phyloP scores from a whole-genome alignment of 2,888 invertebrate genomes.

The Nemotelus nigrinus region DNA sequence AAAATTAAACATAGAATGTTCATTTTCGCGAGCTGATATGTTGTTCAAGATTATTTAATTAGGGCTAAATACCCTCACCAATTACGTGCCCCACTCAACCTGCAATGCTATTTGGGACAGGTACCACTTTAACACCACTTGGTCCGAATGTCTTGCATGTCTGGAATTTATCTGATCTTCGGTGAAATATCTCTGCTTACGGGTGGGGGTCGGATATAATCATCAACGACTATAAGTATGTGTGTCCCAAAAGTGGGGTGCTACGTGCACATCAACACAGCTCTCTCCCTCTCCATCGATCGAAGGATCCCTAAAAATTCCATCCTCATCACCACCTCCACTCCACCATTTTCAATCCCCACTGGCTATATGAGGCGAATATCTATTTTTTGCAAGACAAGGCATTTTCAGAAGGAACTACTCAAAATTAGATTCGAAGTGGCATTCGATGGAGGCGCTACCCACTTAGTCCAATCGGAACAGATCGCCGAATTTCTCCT shows the following conservation, averaged over 20 bases:
- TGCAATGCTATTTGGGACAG: no score
- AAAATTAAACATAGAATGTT: not conserved
- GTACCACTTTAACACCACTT: no score
- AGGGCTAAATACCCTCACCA: no score
- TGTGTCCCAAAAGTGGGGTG: constrained; percentile 7
- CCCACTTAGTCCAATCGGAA: constrained; percentile 20
- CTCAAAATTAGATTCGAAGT: constrained; percentile 19
- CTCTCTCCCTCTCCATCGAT: not conserved
- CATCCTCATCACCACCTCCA: not conserved
- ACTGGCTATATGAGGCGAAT: not conserved
- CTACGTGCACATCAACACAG: not conserved
- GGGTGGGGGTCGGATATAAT: not conserved
- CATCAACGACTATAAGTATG: not conserved
- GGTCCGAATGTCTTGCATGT: not conserved
- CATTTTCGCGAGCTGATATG: not conserved
- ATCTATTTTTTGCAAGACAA: not conserved
- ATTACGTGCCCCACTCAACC: no score
- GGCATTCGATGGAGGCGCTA: constrained; percentile 16
- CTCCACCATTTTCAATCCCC: not conserved
- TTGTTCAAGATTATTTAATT: not conserved
- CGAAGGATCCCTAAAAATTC: not conserved
- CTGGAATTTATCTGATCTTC: constrained; percentile 14
- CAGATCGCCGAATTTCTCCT: constrained; percentile 21
- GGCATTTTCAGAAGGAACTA: not conserved
- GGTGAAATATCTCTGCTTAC: not conserved